A percentile compares a stretch with the other conserved stretches of the same genome.
Conservation (phyloP, 2,113 vertebrate genomes). For the Oncorhynchus mykiss region DNA sequence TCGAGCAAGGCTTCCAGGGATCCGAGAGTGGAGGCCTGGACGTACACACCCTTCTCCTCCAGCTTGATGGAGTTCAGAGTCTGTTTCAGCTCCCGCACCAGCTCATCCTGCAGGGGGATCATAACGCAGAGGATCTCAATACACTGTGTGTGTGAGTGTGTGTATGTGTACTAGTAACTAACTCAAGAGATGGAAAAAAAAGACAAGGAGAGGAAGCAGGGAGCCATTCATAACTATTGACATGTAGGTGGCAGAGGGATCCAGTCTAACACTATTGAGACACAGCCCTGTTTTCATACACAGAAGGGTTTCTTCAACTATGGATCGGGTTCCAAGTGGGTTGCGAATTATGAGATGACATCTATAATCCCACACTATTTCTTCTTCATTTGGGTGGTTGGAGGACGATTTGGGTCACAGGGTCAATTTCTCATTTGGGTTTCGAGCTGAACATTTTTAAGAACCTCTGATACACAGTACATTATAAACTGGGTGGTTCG, state of each 20-base stretch:
- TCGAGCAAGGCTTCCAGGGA: slow-evolving; percentile 97
- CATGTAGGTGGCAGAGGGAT: too few relatives aligned
- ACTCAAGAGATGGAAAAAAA: neutral
- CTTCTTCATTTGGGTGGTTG: too few relatives aligned
- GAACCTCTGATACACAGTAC: too few relatives aligned
- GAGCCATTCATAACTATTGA: too few relatives aligned
- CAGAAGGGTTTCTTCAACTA: neutral
- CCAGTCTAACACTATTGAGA: too few relatives aligned
- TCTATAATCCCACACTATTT: too few relatives aligned
- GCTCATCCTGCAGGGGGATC: slow-evolving; percentile 81
- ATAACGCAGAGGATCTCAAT: neutral
- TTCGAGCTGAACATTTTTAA: too few relatives aligned
- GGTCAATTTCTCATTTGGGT: too few relatives aligned
- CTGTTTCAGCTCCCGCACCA: slow-evolving; percentile 94
- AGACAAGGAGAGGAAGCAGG: neutral
- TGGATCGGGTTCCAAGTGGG: too few relatives aligned
- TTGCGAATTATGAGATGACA: too few relatives aligned
- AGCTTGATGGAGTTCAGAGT: slow-evolving; percentile 94
- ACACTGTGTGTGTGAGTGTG: neutral
- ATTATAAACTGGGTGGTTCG: too few relatives aligned
- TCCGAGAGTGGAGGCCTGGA: slow-evolving; percentile 95
- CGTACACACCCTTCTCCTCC: slow-evolving; percentile 98
- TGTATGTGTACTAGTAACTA: neutral
- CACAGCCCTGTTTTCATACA: neutral
- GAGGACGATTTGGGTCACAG: too few relatives aligned